Base-by-base conservation (phyloP, 2,797 vertebrate genomes). In the Sciurus carolinensis region DNA sequence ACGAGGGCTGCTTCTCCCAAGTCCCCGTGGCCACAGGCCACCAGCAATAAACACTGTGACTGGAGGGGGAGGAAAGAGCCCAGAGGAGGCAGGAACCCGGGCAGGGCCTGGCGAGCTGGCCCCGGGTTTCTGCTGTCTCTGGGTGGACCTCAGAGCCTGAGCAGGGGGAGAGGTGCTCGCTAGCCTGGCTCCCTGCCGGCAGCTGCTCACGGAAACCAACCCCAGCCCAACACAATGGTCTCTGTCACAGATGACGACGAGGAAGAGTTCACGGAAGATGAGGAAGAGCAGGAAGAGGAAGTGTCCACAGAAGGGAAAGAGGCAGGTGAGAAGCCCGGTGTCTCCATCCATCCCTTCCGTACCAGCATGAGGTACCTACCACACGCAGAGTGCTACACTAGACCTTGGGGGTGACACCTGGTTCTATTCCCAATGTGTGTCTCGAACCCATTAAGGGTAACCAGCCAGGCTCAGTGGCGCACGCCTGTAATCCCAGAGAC, bases 201-300 rank as follows among this genome's bases (percentile, higher is more conserved):
- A 28, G 36, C 66, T 91, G 22, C 52, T 81, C 26, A 33, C 67
- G 92, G 82, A 71, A 92, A 72, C 42, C 6, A 30, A 80, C n/a
- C 80, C 66, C 54, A 33, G 66, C 54, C 54, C 84, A 62, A 97
- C n/a, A 62, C 57, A 22, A 3, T 28, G 44, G 20, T 92, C 87
- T 92, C 85, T 77, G 50, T 90, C 36, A 18, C 95, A 99, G 99
- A 98, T 3, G 98, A 98, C 90, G 98, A 98, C 9, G 98, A 98
- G 0, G 99, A 99, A 72, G 99, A 99, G 9, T 98, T 98, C 0
- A 97, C 96, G 4, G 98, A 98, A 36, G 98, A 98, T 62, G 98
- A 98, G 64, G 98, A 98, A 73, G 97, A 97, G 7, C 95, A 96
- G 59, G 98, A 98, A 77, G 98, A 97, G 80, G 97, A 97, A 0